A percentile compares a stretch with the other conserved stretches of the same genome.
phyloP scores from a whole-genome alignment of 92 coral and sea anemone species.

The Siderastrea siderea region DNA sequence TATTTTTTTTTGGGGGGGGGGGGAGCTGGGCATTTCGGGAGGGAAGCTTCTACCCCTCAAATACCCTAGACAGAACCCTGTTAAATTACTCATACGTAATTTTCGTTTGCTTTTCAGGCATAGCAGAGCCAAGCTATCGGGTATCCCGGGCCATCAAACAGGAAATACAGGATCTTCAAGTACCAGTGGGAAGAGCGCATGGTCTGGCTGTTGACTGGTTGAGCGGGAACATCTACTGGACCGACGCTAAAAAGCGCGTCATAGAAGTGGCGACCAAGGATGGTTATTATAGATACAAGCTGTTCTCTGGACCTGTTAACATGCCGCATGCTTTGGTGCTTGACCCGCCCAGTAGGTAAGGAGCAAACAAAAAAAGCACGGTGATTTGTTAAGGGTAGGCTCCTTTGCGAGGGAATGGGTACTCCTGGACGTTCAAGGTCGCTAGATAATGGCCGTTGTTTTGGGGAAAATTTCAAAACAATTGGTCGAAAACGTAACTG shows the following conservation, averaged over 20 bases:
- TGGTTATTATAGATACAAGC: constrained; percentile 87
- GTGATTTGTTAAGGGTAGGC: background rate
- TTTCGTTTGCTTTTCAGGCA: background rate
- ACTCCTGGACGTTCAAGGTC: too few relatives aligned
- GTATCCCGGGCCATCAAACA: constrained; percentile 36
- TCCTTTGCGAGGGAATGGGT: too few relatives aligned
- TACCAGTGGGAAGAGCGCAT: constrained; percentile 73
- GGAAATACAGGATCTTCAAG: constrained; percentile 70
- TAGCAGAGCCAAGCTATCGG: background rate
- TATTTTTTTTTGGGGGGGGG: too few relatives aligned
- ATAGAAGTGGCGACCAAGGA: constrained; percentile 88
- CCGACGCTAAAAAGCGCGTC: constrained; percentile 70
- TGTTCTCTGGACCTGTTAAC: constrained; percentile 55
- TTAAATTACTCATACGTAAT: background rate
- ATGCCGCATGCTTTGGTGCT: constrained; percentile 74
- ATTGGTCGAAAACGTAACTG: background rate
- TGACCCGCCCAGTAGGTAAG: constrained; percentile 79
- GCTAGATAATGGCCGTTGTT: too few relatives aligned
- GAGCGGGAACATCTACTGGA: constrained; percentile 91
- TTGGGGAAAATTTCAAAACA: too few relatives aligned
- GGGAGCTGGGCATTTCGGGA: too few relatives aligned
- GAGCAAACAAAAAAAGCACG: background rate
- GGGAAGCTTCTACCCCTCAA: too few relatives aligned
- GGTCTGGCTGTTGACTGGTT: constrained; percentile 97
- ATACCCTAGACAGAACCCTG: too few relatives aligned